A percentile compares a stretch with the other conserved stretches of the same genome.
Conservation (phyloP, 2,888 invertebrate genomes). For the Adineta ricciae region DNA sequence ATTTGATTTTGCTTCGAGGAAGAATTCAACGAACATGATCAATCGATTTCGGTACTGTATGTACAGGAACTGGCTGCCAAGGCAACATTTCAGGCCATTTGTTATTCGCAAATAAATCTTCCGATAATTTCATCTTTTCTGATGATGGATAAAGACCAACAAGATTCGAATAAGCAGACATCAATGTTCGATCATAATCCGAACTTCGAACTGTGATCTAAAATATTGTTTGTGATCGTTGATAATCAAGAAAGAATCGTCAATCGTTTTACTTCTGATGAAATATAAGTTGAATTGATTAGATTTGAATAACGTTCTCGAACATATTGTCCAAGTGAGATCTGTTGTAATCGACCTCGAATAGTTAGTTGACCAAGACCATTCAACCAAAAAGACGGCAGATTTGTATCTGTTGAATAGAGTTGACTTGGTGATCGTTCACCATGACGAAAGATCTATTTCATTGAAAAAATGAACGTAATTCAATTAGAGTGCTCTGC, state of each 20-base stretch:
- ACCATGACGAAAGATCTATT: slow-evolving; percentile 34
- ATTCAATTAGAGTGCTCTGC: background rate
- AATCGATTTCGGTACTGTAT: background rate
- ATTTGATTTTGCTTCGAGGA: background rate
- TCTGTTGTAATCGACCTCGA: slow-evolving; percentile 33
- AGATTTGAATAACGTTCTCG: slow-evolving; percentile 33
- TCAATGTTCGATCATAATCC: slow-evolving; percentile 33
- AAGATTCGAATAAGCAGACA: slow-evolving; percentile 33
- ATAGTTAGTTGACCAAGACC: slow-evolving; percentile 35
- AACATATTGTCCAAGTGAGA: slow-evolving; percentile 31
- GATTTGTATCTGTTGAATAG: slow-evolving; percentile 25
- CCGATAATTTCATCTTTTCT: background rate
- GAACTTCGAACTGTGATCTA: slow-evolving; percentile 24
- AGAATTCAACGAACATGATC: background rate
- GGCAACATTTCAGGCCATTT: slow-evolving; percentile 17
- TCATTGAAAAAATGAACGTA: background rate
- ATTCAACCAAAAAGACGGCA: slow-evolving; percentile 27
- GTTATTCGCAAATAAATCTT: background rate
- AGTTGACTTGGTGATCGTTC: slow-evolving; percentile 34
- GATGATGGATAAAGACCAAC: slow-evolving; percentile 30
- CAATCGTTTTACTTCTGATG: background rate
- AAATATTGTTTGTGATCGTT: background rate
- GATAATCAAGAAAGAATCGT: background rate
- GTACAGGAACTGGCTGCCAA: slow-evolving; percentile 32
- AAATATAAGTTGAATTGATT: slow-evolving; percentile 23